phyloP scores from a whole-genome alignment of 1,140 invertebrate species.

The Bombus soroeensis region DNA sequence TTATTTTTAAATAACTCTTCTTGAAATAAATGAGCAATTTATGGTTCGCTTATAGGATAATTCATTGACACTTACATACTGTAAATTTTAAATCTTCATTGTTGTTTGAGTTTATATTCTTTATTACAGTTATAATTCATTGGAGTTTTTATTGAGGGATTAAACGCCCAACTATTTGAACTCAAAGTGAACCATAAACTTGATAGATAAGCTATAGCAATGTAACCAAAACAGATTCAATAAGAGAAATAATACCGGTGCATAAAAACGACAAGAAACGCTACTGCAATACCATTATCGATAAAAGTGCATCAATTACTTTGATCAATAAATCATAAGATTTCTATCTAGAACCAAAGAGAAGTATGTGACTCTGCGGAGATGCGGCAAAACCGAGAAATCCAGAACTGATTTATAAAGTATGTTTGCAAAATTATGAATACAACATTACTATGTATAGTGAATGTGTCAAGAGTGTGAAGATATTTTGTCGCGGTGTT shows the following conservation, averaged over 20 bases:
- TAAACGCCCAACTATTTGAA: background rate
- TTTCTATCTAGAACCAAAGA: background rate
- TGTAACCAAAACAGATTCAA: background rate
- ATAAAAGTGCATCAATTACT: background rate
- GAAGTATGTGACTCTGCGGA: slow-evolving; percentile 25
- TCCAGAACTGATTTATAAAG: slow-evolving; percentile 59
- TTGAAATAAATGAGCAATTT: background rate
- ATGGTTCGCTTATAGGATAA: background rate
- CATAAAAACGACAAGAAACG: background rate
- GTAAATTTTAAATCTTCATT: background rate
- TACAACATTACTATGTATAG: slow-evolving; percentile 65
- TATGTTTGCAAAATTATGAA: slow-evolving; percentile 67
- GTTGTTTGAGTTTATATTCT: background rate
- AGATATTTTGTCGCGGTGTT: slow-evolving; percentile 43
- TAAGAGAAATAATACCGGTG: background rate
- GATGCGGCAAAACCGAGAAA: slow-evolving; percentile 52
- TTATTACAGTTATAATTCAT: background rate
- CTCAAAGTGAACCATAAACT: background rate
- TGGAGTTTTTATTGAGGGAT: background rate
- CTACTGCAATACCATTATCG: background rate
- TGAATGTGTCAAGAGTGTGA: slow-evolving; percentile 69
- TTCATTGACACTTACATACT: background rate
- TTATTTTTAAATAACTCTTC: background rate
- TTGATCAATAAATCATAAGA: background rate
- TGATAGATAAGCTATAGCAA: background rate